phyloP scores from a whole-genome alignment of 1,140 invertebrate genomes.

The Rhopalosiphum padi region DNA sequence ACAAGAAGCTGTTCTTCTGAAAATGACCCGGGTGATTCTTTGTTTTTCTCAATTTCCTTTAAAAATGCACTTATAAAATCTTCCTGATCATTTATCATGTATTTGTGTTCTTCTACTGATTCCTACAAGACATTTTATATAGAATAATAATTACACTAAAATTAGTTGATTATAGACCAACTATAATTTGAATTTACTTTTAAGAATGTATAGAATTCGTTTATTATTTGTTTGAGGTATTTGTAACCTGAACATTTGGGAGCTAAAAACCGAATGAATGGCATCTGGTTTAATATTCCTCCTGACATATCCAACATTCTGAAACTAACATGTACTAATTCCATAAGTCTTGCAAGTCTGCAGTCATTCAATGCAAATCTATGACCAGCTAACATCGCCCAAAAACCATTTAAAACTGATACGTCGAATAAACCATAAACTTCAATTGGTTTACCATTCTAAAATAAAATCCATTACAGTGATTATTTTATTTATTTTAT shows the following conservation, averaged over 20 bases:
- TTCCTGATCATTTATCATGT: neutral
- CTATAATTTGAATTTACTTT: conserved; percentile 59
- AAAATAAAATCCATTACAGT: neutral
- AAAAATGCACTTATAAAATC: conserved; percentile 61
- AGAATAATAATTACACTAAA: neutral
- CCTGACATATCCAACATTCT: conserved; percentile 71
- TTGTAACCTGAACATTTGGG: conserved; percentile 70
- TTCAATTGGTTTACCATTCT: conserved; percentile 58
- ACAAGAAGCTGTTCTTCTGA: conserved; percentile 72
- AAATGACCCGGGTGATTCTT: conserved; percentile 65
- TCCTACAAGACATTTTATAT: neutral
- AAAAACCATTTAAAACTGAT: conserved; percentile 74
- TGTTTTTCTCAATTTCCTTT: conserved; percentile 69
- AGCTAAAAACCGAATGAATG: conserved; percentile 70
- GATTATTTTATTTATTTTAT: neutral
- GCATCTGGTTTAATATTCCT: conserved; percentile 72
- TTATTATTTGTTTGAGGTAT: conserved; percentile 64
- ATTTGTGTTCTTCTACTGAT: conserved; percentile 45
- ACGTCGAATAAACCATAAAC: conserved; percentile 67
- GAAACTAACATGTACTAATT: conserved; percentile 69
- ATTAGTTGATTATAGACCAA: neutral
- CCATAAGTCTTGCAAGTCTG: conserved; percentile 66
- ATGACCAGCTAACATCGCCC: conserved; percentile 70
- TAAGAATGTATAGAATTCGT: conserved; percentile 65
- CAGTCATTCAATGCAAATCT: conserved; percentile 68